Evolutionary conservation across 1,140 invertebrate genomes (phyloP), one percentile per base, ranked within the genome.

Genomic region (Scaptomyza hsui): DNA sequence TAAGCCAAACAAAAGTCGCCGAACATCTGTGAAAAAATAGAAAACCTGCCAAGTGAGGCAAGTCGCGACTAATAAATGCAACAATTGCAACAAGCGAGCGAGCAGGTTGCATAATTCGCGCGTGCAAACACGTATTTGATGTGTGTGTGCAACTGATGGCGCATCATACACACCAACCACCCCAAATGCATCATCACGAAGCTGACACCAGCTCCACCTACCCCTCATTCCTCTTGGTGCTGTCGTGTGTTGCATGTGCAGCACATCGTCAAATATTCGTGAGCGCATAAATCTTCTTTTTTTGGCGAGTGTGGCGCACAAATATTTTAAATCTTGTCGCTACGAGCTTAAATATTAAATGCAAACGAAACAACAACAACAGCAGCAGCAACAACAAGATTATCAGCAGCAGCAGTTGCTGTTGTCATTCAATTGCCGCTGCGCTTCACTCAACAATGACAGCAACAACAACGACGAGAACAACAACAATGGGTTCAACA

Each of bases 241-340:
- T 42, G 47, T 16, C 13, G 51, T 59, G 48, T 65, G 29, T 67
- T 67, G 55, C 63, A 60, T 68, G 19, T 61, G 70, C 55, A 56
- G 68, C 61, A 71, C 61, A 63, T 65, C 61, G 61, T 65, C 52
- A 67, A 68, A 61, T 72, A 68, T 68, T 72, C 70, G 64, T 68
- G 64, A 26, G 55, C 63, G 49, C 63, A 72, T 72, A 72, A 68
- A 72, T 72, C 70, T 67, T 72, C 52, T 72, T 72, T 63, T 65
- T 67, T 52, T 72, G 52, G 52, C 15, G 47, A 60, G 48, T 60
- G 62, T 45, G 52, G 10, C 53, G 45, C 47, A 59, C 52, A 72
- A 72, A 72, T 71, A 71, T 57, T 71, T 67, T 67, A 67, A 60
- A 64, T 67, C 63, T 72, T 60, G 48, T 41, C 32, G 62, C 37